Conservation (phyloP, 2,888 invertebrate genomes). For the Rhimphoctona megacephalus region DNA sequence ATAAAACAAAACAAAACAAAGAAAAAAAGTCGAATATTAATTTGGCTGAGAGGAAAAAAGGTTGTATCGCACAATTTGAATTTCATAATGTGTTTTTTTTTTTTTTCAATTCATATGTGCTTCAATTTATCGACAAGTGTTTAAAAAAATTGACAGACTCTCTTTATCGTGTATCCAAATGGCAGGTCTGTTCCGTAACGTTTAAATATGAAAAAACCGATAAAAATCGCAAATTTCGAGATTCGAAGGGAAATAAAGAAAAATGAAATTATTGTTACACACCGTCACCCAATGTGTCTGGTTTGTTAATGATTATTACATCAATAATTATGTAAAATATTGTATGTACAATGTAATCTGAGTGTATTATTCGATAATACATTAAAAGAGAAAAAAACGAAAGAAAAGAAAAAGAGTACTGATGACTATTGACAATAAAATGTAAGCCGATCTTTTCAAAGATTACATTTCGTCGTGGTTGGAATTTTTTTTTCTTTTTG, state of each 20-base stretch:
- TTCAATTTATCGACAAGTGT: not conserved
- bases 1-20: not conserved
- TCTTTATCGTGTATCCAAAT: slow-evolving; percentile 45
- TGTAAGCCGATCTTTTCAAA: slow-evolving; percentile 82
- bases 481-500: slow-evolving; percentile 7
- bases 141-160: not conserved
- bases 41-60: not conserved
- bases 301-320: slow-evolving; percentile 83
- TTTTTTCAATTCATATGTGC: not conserved
- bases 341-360: slow-evolving; percentile 84
- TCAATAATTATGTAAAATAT: slow-evolving; percentile 84
- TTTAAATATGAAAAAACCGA: slow-evolving; percentile 28
- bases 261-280: slow-evolving; percentile 79
- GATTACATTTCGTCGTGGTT: slow-evolving; percentile 64
- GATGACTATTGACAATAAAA: slow-evolving; percentile 83
- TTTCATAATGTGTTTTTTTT: slow-evolving; percentile 5
- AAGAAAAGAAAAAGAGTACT: slow-evolving; percentile 71
- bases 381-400: slow-evolving; percentile 62
- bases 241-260: slow-evolving; percentile 53
- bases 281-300: slow-evolving; percentile 77
- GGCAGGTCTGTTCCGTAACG: slow-evolving; percentile 51
- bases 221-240: slow-evolving; percentile 29
- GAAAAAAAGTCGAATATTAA: slow-evolving; percentile 17
- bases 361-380: slow-evolving; percentile 83
- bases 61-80: slow-evolving; percentile 37